Conservation (phyloP, 2,797 vertebrate genomes). For the Microctenopoma steveboyesi region DNA sequence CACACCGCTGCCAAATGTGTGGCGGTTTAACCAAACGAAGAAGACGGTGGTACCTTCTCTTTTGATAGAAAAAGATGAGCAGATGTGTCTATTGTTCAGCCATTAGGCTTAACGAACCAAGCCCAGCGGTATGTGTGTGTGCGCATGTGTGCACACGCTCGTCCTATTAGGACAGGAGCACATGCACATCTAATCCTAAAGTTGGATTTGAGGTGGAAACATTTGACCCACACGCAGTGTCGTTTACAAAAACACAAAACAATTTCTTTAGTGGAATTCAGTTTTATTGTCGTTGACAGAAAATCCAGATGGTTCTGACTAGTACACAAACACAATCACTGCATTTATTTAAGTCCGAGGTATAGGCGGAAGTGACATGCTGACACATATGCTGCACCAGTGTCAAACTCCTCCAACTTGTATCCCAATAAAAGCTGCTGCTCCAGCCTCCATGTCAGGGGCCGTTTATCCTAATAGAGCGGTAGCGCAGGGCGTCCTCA, state of each 20-base stretch:
- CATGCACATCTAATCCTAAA: slow-evolving; percentile 35
- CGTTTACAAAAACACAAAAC: slow-evolving; percentile 6
- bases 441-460: slow-evolving; percentile 52
- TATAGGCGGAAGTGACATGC: slow-evolving; percentile 33
- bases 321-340: slow-evolving; percentile 1
- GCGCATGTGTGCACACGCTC: slow-evolving; percentile 18
- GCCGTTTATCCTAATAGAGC: slow-evolving; percentile 73
- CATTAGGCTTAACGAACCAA: slow-evolving; percentile 90
- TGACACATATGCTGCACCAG: slow-evolving; percentile 25
- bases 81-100: slow-evolving; percentile 94
- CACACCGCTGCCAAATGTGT: slow-evolving; percentile 51
- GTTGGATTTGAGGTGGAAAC: slow-evolving; percentile 8
- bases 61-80: slow-evolving; percentile 84
- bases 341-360: not conserved
- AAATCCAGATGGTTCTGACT: not conserved
- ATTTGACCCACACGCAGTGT: not conserved
- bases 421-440: slow-evolving; percentile 16
- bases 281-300: slow-evolving; percentile 35
- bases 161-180: slow-evolving; percentile 51
- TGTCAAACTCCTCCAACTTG: slow-evolving; percentile 31
- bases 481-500: slow-evolving; percentile 76
- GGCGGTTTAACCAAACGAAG: slow-evolving; percentile 80
- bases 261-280: slow-evolving; percentile 9
- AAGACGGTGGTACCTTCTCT: slow-evolving; percentile 72
- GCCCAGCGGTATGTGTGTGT: slow-evolving; percentile 71